Evolutionary conservation across 1,140 invertebrate genomes (phyloP).

Genomic region (Gonioctena quinquepunctata): DNA sequence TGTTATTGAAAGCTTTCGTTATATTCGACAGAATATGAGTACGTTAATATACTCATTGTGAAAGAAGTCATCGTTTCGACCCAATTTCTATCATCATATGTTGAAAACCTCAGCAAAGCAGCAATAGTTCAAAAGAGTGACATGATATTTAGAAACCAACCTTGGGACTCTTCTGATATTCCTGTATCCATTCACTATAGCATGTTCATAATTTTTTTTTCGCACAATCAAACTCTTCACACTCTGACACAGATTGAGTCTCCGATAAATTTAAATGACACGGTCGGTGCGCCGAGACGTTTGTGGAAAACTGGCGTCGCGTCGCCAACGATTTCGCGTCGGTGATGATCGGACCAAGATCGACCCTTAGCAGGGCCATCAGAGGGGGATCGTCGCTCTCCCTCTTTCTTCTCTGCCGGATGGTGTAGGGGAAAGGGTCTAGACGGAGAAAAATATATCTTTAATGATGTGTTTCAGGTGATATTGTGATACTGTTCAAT

Average conservation of each 20-base stretch:
- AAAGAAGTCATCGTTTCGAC: too few relatives aligned
- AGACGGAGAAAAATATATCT: not conserved
- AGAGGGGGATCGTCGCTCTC: not conserved
- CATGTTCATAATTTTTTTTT: too few relatives aligned
- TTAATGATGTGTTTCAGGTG: not conserved
- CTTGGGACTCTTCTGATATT: too few relatives aligned
- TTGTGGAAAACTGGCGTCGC: slow-evolving; percentile 1
- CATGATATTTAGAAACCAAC: too few relatives aligned
- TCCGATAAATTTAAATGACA: not conserved
- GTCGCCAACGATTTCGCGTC: not conserved
- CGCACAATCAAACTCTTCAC: too few relatives aligned
- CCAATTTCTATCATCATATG: too few relatives aligned
- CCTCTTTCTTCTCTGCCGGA: not conserved
- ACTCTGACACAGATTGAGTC: not conserved
- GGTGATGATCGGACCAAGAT: not conserved
- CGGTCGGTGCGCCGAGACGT: not conserved
- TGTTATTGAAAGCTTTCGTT: too few relatives aligned
- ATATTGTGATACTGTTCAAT: not conserved
- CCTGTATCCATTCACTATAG: too few relatives aligned
- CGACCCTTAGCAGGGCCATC: slow-evolving; percentile 9
- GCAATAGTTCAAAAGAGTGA: too few relatives aligned
- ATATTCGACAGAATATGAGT: too few relatives aligned
- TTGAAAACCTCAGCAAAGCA: too few relatives aligned
- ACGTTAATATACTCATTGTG: too few relatives aligned
- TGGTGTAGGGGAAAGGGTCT: not conserved